phyloP scores from a whole-genome alignment of 2,888 invertebrate species.

The Ophion costatus region DNA sequence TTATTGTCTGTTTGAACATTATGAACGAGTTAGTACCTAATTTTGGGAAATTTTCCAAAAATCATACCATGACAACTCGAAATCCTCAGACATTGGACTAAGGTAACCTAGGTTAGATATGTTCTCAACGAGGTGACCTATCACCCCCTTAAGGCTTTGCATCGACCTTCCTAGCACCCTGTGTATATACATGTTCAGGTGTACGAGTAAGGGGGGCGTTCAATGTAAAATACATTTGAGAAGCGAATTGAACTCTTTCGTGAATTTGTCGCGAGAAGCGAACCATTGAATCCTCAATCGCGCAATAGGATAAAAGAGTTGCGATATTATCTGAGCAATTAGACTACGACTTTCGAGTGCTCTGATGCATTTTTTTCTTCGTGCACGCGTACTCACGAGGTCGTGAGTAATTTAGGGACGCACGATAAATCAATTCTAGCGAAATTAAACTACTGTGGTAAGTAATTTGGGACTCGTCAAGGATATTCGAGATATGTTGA shows the following conservation, averaged over 20 bases:
- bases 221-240: constrained; percentile 2
- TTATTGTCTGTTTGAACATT: too few species aligned
- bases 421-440: constrained; percentile 56
- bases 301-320: constrained; percentile 7
- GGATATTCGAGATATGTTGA: constrained; percentile 22
- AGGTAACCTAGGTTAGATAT: too few species aligned
- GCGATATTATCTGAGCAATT: constrained; percentile 36
- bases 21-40: too few species aligned
- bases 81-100: too few species aligned
- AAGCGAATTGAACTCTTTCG: constrained; percentile 4
- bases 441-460: constrained; percentile 31
- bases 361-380: constrained; percentile 28
- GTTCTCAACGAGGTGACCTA: too few species aligned
- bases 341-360: constrained; percentile 20
- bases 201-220: not conserved
- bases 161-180: too few species aligned
- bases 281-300: constrained; percentile 4
- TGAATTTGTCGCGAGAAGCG: not conserved
- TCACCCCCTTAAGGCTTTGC: too few species aligned
- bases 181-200: too few species aligned
- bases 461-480: constrained; percentile 1
- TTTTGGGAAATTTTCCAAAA: too few species aligned
- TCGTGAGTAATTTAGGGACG: constrained; percentile 21
- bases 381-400: not conserved
- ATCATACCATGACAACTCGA: too few species aligned